A percentile compares a stretch with the other conserved stretches of the same genome.
phyloP scores from a whole-genome alignment of 2,888 invertebrate species.

The Eupeodes luniger region DNA sequence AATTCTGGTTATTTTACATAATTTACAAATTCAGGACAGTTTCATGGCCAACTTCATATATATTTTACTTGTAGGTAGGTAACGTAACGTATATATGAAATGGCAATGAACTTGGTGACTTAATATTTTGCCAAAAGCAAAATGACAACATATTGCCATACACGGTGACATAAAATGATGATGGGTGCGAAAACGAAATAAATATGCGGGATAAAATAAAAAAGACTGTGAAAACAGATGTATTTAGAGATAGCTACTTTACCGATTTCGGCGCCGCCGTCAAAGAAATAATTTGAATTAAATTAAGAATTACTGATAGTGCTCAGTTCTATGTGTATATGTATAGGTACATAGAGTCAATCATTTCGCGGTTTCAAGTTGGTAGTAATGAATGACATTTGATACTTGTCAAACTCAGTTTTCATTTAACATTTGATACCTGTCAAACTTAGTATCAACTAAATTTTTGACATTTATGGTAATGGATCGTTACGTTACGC shows the following conservation, averaged over 20 bases:
- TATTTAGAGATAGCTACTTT: neutral
- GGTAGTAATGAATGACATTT: too few relatives aligned
- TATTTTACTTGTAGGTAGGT: too few relatives aligned
- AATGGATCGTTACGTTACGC: too few relatives aligned
- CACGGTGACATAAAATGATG: neutral
- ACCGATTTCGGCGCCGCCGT: neutral
- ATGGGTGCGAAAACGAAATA: neutral
- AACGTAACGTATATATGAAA: neutral
- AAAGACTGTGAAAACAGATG: conserved; percentile 19
- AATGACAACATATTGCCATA: neutral
- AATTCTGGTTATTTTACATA: conserved; percentile 30
- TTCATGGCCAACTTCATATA: conserved; percentile 7
- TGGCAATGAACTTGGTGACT: conserved; percentile 31
- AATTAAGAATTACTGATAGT: neutral
- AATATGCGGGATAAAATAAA: neutral
- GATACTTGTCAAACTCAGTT: too few relatives aligned
- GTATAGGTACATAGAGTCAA: too few relatives aligned
- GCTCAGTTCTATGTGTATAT: neutral
- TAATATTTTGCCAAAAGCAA: conserved; percentile 11
- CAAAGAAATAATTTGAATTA: neutral
- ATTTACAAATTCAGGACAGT: conserved; percentile 12
- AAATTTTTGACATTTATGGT: too few relatives aligned
- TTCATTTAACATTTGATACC: too few relatives aligned
- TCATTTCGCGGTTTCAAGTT: too few relatives aligned
- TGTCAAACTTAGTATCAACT: too few relatives aligned